A percentile compares a stretch with the other conserved stretches of the same genome.
Conservation (phyloP, 2,888 invertebrate species). For the Ichneumoninae sp. region DNA sequence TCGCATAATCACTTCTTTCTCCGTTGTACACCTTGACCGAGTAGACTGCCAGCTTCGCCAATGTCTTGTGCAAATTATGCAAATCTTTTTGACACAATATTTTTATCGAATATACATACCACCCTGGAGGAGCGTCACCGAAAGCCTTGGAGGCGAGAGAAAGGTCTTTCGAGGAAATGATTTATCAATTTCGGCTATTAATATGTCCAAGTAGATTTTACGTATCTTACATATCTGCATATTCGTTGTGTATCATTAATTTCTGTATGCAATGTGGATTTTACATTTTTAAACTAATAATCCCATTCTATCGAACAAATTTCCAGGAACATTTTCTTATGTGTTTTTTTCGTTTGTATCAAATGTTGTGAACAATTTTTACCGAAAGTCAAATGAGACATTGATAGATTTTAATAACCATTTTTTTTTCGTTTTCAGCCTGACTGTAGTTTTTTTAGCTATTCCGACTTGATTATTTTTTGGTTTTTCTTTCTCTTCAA, state of each 20-base stretch:
- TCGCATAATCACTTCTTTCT: conserved; percentile 33
- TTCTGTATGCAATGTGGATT: too few species aligned
- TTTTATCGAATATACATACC: neutral
- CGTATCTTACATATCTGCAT: too few species aligned
- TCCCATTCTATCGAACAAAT: too few species aligned
- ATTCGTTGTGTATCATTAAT: too few species aligned
- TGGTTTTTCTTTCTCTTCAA: neutral
- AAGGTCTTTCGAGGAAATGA: neutral
- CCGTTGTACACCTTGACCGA: conserved; percentile 29
- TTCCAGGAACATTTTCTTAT: too few species aligned
- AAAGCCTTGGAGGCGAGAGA: neutral
- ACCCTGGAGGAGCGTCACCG: neutral
- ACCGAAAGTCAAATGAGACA: too few species aligned
- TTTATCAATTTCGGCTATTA: neutral
- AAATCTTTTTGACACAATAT: conserved; percentile 46
- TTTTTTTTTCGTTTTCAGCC: neutral
- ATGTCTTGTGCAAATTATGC: conserved; percentile 28
- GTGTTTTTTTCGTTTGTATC: too few species aligned
- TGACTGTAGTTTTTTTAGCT: neutral
- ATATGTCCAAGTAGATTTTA: too few species aligned
- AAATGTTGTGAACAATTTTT: too few species aligned
- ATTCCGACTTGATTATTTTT: neutral
- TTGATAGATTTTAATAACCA: too few species aligned
- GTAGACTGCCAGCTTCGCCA: neutral
- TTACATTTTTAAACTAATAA: too few species aligned